A percentile compares a stretch with the other conserved stretches of the same genome.
Conservation (phyloP, 2,113 vertebrate genomes). For the Toxotes jaculatrix region DNA sequence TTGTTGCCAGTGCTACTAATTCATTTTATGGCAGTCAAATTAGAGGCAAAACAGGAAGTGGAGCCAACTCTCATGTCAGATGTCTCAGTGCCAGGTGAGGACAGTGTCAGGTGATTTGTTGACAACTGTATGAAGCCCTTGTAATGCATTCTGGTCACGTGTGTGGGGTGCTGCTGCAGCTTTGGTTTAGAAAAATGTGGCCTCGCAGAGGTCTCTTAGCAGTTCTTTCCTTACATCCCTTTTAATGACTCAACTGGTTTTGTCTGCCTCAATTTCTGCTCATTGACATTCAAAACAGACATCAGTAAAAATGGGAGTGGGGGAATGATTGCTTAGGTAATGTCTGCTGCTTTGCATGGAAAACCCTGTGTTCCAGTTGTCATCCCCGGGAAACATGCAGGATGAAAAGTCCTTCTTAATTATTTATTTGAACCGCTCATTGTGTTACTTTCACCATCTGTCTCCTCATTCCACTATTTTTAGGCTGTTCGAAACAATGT, state of each 20-base stretch:
- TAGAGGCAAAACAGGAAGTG: conserved; percentile 63
- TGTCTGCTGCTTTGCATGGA: conserved; percentile 75
- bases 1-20: conserved; percentile 38
- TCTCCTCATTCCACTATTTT: conserved; percentile 26
- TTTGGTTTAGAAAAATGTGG: conserved; percentile 14
- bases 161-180: neutral
- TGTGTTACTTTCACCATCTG: conserved; percentile 9
- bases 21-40: conserved; percentile 56
- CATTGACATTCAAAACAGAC: conserved; percentile 68
- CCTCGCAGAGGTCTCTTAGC: conserved; percentile 3
- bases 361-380: conserved; percentile 61
- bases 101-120: conserved; percentile 36
- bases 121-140: neutral
- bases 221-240: conserved; percentile 43
- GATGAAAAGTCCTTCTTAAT: conserved; percentile 19
- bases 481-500: conserved; percentile 24
- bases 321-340: conserved; percentile 78
- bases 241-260: conserved; percentile 59
- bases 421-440: conserved; percentile 31
- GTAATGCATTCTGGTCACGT: conserved; percentile 14
- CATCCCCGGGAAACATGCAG: conserved; percentile 26
- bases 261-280: conserved; percentile 58
- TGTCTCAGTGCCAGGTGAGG: conserved; percentile 8
- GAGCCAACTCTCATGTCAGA: conserved; percentile 3
- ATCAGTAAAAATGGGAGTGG: conserved; percentile 59